Evolutionary conservation across 1,140 invertebrate genomes (phyloP).

Genomic region (Drosophila truncata): DNA sequence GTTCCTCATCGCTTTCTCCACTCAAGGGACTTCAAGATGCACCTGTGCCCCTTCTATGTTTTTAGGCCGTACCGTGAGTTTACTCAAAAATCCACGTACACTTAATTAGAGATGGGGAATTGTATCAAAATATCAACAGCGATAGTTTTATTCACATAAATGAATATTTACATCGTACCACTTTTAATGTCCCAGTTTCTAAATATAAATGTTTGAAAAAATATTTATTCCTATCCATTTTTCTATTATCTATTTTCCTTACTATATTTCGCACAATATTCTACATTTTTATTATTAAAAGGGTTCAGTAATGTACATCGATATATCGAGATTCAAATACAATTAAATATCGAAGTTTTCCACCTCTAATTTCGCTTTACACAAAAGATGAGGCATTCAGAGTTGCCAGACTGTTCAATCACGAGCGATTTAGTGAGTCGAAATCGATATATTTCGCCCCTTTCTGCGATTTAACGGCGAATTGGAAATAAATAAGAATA

Average conservation of each 20-base stretch:
- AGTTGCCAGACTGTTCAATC: too few species aligned
- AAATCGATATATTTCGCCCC: too few species aligned
- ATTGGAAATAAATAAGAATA: too few species aligned
- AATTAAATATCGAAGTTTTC: not conserved
- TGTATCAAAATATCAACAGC: slow-evolving; percentile 15
- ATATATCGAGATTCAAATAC: not conserved
- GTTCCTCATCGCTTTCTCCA: slow-evolving; percentile 19
- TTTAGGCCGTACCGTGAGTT: slow-evolving; percentile 20
- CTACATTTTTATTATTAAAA: not conserved
- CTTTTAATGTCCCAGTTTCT: not conserved
- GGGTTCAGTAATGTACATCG: not conserved
- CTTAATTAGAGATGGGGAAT: slow-evolving; percentile 16
- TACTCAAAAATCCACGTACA: slow-evolving; percentile 49
- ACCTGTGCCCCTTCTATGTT: slow-evolving; percentile 15
- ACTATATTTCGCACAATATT: not conserved
- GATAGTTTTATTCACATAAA: not conserved
- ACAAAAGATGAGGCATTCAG: not conserved
- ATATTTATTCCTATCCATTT: not conserved
- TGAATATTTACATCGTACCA: not conserved
- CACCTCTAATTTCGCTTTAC: not conserved
- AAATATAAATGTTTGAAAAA: not conserved
- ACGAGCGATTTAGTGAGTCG: too few species aligned
- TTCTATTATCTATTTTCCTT: not conserved
- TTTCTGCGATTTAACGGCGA: too few species aligned
- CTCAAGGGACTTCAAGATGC: not conserved